Percentiles rank a stretch among this genome's conserved stretches.
Conservation (phyloP, 2,797 vertebrate genomes). For the Diglossa cyanea region DNA sequence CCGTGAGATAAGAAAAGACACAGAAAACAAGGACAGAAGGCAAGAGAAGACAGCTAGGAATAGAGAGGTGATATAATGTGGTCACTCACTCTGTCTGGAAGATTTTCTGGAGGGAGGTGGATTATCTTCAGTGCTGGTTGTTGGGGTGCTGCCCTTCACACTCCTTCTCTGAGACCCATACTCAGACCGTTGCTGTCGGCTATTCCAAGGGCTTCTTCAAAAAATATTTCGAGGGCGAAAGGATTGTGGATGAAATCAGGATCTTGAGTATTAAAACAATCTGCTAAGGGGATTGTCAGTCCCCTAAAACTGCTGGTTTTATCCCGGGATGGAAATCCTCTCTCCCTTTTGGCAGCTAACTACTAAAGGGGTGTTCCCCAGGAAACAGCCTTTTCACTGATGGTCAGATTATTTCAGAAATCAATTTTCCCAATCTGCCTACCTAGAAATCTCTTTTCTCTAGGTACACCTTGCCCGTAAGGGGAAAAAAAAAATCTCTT, state of each 20-base stretch:
- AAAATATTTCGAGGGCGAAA: not conserved
- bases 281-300: not conserved
- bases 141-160: conserved; percentile 67
- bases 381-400: not conserved
- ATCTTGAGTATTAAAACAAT: conserved; percentile 18
- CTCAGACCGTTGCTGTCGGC: conserved; percentile 16
- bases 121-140: conserved; percentile 36
- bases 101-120: conserved; percentile 48
- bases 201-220: conserved; percentile 45
- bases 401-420: not conserved
- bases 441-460: not conserved
- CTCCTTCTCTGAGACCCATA: conserved; percentile 61
- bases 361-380: not conserved
- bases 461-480: not conserved
- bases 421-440: not conserved
- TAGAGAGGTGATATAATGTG: not conserved
- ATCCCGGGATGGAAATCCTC: not conserved
- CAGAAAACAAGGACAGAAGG: not conserved
- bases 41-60: not conserved
- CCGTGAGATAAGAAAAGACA: not conserved
- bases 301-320: not conserved
- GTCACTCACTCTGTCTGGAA: conserved; percentile 60
- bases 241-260: conserved; percentile 19
- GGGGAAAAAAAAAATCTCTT: not conserved
- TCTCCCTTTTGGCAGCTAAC: not conserved